Base-by-base conservation (phyloP, 2,113 vertebrate species). In the Petaurus breviceps region DNA sequence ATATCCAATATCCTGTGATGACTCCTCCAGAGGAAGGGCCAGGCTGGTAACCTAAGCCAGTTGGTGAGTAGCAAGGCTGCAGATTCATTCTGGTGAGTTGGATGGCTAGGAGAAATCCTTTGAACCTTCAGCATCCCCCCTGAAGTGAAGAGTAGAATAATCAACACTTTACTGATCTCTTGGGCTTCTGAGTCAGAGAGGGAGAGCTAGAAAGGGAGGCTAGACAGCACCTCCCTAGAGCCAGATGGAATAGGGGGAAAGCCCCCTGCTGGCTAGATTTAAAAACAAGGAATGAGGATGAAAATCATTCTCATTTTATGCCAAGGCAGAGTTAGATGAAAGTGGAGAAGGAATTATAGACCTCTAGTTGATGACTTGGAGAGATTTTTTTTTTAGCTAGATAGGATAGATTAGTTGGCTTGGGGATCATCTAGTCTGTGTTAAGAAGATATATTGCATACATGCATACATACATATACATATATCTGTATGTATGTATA, bases 401-500 rank as follows among this genome's bases (percentile, higher is more conserved):
- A 77, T n/a, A n/a, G 31, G 4, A 77, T n/a, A 37, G 28, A 37
- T 61, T 61, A n/a, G 31, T n/a, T 37, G 37, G 37, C 12, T 77
- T 77, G 61, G 37, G 61, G 61, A 61, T 16, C 61, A n/a, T 4
- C 37, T 4, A 77, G 37, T n/a, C 31, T 37, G 19, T 77, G 14
- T 77, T 77, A 77, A n/a, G 37, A 52, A 52, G 16, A 52, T 22
- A 61, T 61, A 31, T 31, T 2, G 26, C 26, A 26, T 26, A 55
- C 54, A 26, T 61, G 0, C 8, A 24, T 54, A 28, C 0, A 9
- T 28, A 10, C 11, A 2, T 28, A 10, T 68, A 4, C n/a, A 12
- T 68, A 3, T 68, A 14, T 68, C 1, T 68, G 3, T n/a, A 3
- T n/a, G 1, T 16, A 7, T 14, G 3, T 37, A 2, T 16, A 3